Conservation (phyloP, 1,140 invertebrate genomes). For the Agrilus planipennis region DNA sequence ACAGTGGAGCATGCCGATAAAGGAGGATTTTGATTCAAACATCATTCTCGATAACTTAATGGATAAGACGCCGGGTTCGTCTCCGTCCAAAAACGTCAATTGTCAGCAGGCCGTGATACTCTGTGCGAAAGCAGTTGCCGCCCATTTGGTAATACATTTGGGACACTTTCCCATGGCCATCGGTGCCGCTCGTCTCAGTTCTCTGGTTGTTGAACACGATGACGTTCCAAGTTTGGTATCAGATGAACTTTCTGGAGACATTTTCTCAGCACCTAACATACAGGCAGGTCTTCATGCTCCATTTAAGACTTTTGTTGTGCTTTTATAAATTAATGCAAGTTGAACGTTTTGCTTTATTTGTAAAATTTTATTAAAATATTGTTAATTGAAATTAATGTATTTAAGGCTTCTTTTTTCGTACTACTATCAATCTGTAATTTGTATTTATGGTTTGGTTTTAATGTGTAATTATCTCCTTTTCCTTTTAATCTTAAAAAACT, state of each 20-base stretch:
- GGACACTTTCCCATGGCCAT: conserved; percentile 84
- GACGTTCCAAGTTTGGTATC: conserved; percentile 66
- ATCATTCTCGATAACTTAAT: conserved; percentile 55
- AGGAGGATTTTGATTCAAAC: conserved; percentile 58
- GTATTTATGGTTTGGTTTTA: too few species aligned
- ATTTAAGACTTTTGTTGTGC: not conserved
- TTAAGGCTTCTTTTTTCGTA: too few species aligned
- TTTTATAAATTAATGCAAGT: not conserved
- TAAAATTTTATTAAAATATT: conserved; percentile 2
- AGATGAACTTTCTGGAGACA: conserved; percentile 62
- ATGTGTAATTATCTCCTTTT: too few species aligned
- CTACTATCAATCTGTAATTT: too few species aligned
- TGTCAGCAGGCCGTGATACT: conserved; percentile 45
- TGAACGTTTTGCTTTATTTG: not conserved
- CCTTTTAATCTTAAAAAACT: not conserved
- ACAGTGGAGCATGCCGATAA: conserved; percentile 30
- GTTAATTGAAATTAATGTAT: not conserved
- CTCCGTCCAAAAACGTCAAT: conserved; percentile 35
- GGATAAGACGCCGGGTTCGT: conserved; percentile 20
- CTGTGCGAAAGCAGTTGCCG: conserved; percentile 58
- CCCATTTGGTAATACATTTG: conserved; percentile 76
- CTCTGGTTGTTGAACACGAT: conserved; percentile 82
- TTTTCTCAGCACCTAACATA: conserved; percentile 78
- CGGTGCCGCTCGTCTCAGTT: conserved; percentile 71
- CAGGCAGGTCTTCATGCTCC: conserved; percentile 46